These are phyloP conservation scores for Bombus vancouverensis DNA, from an alignment of 1,140 invertebrate species.

Conservation along the genomic window DNA sequence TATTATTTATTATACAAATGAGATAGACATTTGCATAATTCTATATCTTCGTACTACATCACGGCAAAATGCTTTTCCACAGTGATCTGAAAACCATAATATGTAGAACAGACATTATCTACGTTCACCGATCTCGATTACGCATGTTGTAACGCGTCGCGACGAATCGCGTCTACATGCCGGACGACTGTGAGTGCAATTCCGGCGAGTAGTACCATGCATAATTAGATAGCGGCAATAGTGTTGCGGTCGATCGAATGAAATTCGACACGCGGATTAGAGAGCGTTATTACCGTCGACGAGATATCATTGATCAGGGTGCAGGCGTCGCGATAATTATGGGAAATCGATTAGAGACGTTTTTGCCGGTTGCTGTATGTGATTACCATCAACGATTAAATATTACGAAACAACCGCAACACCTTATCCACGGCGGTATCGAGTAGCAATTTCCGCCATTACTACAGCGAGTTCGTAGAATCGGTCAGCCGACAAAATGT, in stretches of 20 bases:
- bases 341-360: conserved; percentile 14
- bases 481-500: not conserved
- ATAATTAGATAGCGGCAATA: conserved; percentile 24
- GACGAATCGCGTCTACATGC: not conserved
- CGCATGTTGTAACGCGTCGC: conserved; percentile 21
- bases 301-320: conserved; percentile 7
- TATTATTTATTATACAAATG: not conserved
- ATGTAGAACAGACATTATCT: not conserved
- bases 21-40: not conserved
- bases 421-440: not conserved
- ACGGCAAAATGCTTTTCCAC: not conserved
- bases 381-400: conserved; percentile 18
- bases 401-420: conserved; percentile 8
- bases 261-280: conserved; percentile 39
- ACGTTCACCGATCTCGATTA: not conserved
- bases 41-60: not conserved
- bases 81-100: not conserved
- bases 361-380: not conserved
- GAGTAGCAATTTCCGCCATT: conserved; percentile 11
- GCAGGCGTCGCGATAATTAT: conserved; percentile 19
- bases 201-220: not conserved
- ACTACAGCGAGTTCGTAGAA: not conserved
- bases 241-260: conserved; percentile 19
- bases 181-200: not conserved
- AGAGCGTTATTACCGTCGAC: not conserved